These are phyloP conservation scores for Setophaga kirtlandii DNA, from an alignment of 2,113 vertebrate species.

Conservation along the genomic window DNA sequence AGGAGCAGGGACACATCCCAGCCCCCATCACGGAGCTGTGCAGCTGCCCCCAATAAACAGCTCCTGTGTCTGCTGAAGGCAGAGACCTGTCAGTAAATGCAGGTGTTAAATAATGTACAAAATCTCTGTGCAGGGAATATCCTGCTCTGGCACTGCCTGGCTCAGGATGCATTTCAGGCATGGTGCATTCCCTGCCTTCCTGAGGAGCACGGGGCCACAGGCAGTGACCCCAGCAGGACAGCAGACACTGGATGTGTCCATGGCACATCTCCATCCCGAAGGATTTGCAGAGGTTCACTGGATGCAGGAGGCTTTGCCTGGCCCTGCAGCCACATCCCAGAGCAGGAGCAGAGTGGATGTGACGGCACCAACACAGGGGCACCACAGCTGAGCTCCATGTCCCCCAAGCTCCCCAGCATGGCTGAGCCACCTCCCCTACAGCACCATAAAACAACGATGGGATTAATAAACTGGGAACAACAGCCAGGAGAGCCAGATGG, in stretches of 20 bases:
- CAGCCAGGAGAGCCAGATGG: neutral
- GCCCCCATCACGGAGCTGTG: neutral
- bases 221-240: accelerated
- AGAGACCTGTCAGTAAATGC: neutral
- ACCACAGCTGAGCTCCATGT: accelerated
- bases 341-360: accelerated
- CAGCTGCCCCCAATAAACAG: neutral
- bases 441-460: neutral
- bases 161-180: neutral
- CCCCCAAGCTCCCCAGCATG: neutral
- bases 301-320: accelerated
- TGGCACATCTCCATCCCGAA: accelerated
- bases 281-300: accelerated
- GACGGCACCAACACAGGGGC: accelerated
- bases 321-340: neutral
- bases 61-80: neutral
- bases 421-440: neutral
- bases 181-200: neutral
- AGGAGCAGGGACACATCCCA: neutral
- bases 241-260: accelerated
- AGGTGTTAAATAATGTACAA: neutral
- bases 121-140: neutral
- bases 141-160: accelerated
- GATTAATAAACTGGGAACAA: neutral
- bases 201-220: accelerated